phyloP scores from a whole-genome alignment of 2,113 vertebrate species.

The Crotalus horridus region DNA sequence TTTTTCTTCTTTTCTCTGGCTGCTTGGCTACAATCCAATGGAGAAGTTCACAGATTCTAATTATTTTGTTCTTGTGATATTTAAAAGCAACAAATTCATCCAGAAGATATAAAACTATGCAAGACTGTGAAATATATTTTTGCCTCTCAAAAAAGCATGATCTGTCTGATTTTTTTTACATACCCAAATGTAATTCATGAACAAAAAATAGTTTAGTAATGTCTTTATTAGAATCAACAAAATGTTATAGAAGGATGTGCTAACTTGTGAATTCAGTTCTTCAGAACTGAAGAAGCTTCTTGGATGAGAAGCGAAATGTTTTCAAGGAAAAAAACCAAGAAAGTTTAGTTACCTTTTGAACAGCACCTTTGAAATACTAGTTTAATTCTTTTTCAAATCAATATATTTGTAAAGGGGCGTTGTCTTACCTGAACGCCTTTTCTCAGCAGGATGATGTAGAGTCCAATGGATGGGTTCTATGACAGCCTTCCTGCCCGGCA shows the following conservation, averaged over 20 bases:
- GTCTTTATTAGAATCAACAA: neutral
- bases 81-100: constrained; percentile 79
- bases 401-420: neutral
- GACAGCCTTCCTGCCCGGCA: no score
- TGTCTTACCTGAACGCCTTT: no score
- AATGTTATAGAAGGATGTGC: neutral
- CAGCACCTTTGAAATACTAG: no score
- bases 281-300: neutral
- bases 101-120: constrained; percentile 74
- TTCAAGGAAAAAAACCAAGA: neutral
- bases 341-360: no score
- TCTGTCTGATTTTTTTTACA: neutral
- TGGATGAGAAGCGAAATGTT: neutral
- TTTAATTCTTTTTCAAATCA: neutral
- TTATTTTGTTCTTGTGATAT: constrained; percentile 69
- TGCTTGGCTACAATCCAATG: constrained; percentile 69
- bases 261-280: neutral
- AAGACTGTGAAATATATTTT: constrained; percentile 70
- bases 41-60: constrained; percentile 66
- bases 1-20: constrained; percentile 25
- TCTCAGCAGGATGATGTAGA: no score
- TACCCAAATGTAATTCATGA: neutral
- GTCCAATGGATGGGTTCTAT: no score
- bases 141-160: constrained; percentile 59
- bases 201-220: neutral